Evolutionary conservation across 2,113 vertebrate genomes (phyloP).

Genomic region (Lampris incognitus): DNA sequence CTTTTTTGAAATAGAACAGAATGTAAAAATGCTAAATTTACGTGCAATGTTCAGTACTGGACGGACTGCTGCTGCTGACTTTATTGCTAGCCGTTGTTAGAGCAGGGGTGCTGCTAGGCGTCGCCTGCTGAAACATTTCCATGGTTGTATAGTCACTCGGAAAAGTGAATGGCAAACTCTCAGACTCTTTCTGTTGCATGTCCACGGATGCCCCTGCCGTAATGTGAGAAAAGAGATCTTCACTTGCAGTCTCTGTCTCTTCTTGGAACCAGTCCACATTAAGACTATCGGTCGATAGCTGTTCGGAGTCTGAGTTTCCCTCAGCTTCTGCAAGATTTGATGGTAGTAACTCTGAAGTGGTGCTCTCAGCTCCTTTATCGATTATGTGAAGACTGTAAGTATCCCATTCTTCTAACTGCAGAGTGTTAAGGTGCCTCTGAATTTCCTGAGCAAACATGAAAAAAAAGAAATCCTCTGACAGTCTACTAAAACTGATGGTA

Average conservation of each 20-base stretch:
- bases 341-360: not conserved
- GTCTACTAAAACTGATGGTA: too few species aligned
- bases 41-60: constrained; percentile 52
- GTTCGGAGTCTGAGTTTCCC: not conserved
- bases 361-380: constrained; percentile 46
- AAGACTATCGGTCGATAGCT: not conserved
- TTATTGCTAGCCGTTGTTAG: too few species aligned
- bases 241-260: not conserved
- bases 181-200: not conserved
- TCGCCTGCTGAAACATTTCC: constrained; percentile 79
- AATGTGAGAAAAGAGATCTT: not conserved
- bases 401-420: constrained; percentile 66
- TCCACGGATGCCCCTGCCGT: not conserved
- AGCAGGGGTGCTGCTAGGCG: not conserved
- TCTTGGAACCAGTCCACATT: constrained; percentile 2
- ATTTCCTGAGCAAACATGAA: constrained; percentile 57
- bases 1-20: not conserved
- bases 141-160: constrained; percentile 84
- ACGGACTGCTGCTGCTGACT: not conserved
- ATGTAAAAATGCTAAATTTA: constrained; percentile 49
- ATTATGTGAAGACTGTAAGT: constrained; percentile 74
- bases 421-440: constrained; percentile 41
- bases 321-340: not conserved
- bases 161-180: constrained; percentile 38
- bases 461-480: not conserved